Percentiles rank a stretch among this genome's conserved stretches.
Evolutionary conservation across 2,888 invertebrate species (phyloP).

Genomic region (Sicus ferrugineus): DNA sequence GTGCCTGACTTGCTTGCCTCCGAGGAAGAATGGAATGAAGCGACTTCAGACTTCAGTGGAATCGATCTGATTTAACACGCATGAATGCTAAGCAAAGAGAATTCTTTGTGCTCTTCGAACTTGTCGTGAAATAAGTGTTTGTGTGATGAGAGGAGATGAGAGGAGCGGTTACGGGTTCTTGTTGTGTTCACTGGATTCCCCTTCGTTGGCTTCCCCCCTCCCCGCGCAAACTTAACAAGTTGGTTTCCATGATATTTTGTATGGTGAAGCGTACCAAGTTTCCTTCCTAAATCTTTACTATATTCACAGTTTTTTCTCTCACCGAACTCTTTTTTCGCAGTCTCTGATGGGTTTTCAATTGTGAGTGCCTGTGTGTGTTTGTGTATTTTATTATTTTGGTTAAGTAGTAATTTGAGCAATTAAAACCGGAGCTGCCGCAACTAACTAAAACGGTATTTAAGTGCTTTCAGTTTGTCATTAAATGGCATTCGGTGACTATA

Average conservation of each 20-base stretch:
- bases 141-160: too few species aligned
- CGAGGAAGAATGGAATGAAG: background rate
- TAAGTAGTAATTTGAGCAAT: background rate
- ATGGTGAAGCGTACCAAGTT: too few species aligned
- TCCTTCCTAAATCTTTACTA: too few species aligned
- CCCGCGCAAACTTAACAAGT: background rate
- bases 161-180: background rate
- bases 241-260: background rate
- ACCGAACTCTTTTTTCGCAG: background rate
- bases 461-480: background rate
- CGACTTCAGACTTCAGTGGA: background rate
- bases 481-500: background rate
- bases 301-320: background rate
- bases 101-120: background rate
- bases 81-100: background rate
- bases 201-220: background rate
- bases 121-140: background rate
- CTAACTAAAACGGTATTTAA: background rate
- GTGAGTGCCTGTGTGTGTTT: background rate
- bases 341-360: background rate
- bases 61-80: constrained; percentile 10
- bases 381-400: background rate
- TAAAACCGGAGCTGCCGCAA: background rate
- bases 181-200: background rate
- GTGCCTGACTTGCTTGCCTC: background rate